These are phyloP conservation scores for Naso thynnoides DNA, from an alignment of 2,797 vertebrate species.

Conservation along the genomic window DNA sequence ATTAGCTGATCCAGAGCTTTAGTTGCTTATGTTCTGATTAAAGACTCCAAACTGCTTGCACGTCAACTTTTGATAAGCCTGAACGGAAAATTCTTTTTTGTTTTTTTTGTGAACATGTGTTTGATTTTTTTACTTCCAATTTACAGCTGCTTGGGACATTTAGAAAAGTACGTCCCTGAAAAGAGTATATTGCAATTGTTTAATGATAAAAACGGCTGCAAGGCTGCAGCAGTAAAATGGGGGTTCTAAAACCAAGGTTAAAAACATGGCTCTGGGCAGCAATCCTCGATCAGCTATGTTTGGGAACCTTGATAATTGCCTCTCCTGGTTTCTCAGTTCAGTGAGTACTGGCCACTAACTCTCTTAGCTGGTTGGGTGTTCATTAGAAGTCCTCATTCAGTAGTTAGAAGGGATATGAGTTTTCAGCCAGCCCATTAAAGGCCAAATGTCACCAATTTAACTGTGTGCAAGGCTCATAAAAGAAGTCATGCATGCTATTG, in stretches of 20 bases:
- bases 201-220: constrained; percentile 59
- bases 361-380: constrained; percentile 78
- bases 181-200: constrained; percentile 53
- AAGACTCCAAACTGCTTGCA: constrained; percentile 41
- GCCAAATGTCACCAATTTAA: constrained; percentile 85
- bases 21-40: constrained; percentile 50
- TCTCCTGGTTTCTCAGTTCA: constrained; percentile 79
- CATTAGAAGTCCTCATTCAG: constrained; percentile 84
- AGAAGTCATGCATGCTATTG: constrained; percentile 81
- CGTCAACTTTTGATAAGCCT: constrained; percentile 23
- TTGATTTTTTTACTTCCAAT: constrained; percentile 29
- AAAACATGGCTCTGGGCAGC: constrained; percentile 72
- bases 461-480: constrained; percentile 79
- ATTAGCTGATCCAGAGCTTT: constrained; percentile 61
- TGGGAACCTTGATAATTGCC: constrained; percentile 81
- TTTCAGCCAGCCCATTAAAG: constrained; percentile 83
- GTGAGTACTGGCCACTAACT: constrained; percentile 77
- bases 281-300: constrained; percentile 70
- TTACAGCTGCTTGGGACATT: constrained; percentile 35
- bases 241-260: constrained; percentile 71
- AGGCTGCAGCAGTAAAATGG: constrained; percentile 51
- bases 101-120: neutral
- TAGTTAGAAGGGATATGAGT: constrained; percentile 81
- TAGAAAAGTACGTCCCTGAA: constrained; percentile 29
- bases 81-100: constrained; percentile 5